Evolutionary conservation across 2,888 invertebrate species (phyloP).

Genomic region (Cephus pulcher): DNA sequence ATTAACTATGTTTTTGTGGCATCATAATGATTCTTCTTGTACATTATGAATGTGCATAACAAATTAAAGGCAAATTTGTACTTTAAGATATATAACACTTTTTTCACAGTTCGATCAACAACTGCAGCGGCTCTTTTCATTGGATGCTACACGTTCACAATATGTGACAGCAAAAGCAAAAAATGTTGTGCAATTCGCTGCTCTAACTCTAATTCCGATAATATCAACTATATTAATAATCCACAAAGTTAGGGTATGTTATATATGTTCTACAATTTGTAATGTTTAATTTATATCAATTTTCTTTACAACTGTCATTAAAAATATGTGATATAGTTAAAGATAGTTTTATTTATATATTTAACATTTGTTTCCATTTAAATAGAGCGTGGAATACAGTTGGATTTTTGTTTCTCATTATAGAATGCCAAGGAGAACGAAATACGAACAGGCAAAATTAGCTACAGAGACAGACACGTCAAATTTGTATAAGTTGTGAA

Average conservation of each 20-base stretch:
- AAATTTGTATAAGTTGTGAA: slow-evolving; percentile 72
- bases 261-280: slow-evolving; percentile 6
- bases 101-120: slow-evolving; percentile 83
- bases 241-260: slow-evolving; percentile 67
- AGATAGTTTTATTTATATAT: neutral
- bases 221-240: slow-evolving; percentile 69
- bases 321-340: neutral
- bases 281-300: neutral
- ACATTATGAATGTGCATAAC: neutral
- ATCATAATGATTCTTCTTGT: no score
- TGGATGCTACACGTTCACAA: slow-evolving; percentile 75
- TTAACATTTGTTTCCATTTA: neutral
- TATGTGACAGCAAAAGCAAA: slow-evolving; percentile 76
- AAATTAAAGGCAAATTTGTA: neutral
- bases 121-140: slow-evolving; percentile 78
- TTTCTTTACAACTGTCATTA: neutral
- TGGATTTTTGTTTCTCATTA: slow-evolving; percentile 20
- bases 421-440: slow-evolving; percentile 69
- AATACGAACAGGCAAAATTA: slow-evolving; percentile 78
- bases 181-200: slow-evolving; percentile 66
- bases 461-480: slow-evolving; percentile 79
- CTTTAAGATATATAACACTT: slow-evolving; percentile 10
- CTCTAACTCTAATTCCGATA: slow-evolving; percentile 70
- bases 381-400: neutral
- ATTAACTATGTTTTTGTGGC: no score